phyloP scores from a whole-genome alignment of 2,113 vertebrate genomes.

The Aegypius monachus region DNA sequence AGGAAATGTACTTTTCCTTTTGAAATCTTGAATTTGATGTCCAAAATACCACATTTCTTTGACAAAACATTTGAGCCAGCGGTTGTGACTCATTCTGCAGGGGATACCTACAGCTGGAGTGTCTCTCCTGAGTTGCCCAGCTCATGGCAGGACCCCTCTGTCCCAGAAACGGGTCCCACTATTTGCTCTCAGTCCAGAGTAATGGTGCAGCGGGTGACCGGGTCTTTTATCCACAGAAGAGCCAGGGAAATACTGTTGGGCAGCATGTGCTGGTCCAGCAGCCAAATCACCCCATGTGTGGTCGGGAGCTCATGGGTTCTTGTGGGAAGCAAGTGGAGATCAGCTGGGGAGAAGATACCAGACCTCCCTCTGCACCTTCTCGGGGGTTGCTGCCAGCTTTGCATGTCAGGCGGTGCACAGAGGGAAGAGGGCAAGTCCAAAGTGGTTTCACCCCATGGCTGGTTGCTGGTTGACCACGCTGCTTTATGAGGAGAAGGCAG shows the following conservation, averaged over 20 bases:
- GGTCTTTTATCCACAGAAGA: not conserved
- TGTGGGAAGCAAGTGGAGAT: not conserved
- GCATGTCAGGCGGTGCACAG: rapidly evolving
- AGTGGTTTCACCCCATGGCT: not conserved
- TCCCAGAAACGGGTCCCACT: not conserved
- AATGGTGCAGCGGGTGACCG: rapidly evolving
- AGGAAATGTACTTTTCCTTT: not conserved
- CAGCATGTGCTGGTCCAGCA: not conserved
- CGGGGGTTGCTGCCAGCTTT: not conserved
- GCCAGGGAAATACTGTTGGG: not conserved
- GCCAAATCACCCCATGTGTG: not conserved
- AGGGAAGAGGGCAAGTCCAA: not conserved
- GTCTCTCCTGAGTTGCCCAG: not conserved
- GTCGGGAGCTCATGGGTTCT: not conserved
- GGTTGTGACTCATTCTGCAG: not conserved
- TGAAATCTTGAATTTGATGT: not conserved
- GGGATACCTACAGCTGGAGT: not conserved
- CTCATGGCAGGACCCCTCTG: not conserved
- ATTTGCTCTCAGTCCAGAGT: rapidly evolving
- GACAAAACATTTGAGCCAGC: not conserved
- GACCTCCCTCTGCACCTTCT: not conserved
- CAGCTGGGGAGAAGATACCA: not conserved
- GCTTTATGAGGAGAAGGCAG: not conserved
- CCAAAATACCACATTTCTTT: not conserved
- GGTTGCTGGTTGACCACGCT: not conserved